phyloP scores from a whole-genome alignment of 2,888 invertebrate species.

The Yponomeuta cagnagella region DNA sequence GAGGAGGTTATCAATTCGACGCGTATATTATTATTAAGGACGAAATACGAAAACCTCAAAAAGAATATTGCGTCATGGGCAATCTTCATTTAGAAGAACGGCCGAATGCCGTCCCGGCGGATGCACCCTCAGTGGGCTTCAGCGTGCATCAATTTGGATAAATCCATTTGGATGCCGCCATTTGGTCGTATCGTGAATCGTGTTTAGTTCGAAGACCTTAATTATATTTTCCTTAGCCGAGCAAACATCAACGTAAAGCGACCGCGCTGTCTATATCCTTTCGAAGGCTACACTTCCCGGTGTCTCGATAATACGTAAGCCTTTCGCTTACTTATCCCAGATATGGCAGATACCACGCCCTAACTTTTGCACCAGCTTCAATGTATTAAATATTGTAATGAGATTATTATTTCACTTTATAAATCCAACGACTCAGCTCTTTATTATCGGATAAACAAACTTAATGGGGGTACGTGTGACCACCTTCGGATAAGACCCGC shows the following conservation, averaged over 20 bases:
- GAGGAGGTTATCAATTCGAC: too few relatives aligned
- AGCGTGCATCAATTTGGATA: too few relatives aligned
- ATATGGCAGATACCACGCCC: neutral
- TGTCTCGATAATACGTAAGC: constrained; percentile 48
- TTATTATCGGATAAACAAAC: constrained; percentile 13
- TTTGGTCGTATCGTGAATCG: too few relatives aligned
- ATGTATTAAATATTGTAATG: constrained; percentile 71
- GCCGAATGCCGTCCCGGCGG: too few relatives aligned
- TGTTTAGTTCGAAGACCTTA: too few relatives aligned
- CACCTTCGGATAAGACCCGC: constrained; percentile 41
- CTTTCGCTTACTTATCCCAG: constrained; percentile 54
- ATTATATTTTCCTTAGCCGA: too few relatives aligned
- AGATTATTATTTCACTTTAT: constrained; percentile 67
- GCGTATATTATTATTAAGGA: too few relatives aligned
- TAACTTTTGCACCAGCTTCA: constrained; percentile 50
- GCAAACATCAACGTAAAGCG: neutral
- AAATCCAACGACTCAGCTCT: constrained; percentile 40
- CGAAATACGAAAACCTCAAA: too few relatives aligned
- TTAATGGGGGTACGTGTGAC: constrained; percentile 44
- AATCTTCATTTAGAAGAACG: too few relatives aligned
- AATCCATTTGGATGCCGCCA: too few relatives aligned
- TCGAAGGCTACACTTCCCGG: constrained; percentile 29
- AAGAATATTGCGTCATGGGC: too few relatives aligned
- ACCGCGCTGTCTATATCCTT: constrained; percentile 20
- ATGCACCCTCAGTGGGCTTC: too few relatives aligned